Conservation (phyloP, 1,140 invertebrate genomes). For the Lordiphosa mommai region DNA sequence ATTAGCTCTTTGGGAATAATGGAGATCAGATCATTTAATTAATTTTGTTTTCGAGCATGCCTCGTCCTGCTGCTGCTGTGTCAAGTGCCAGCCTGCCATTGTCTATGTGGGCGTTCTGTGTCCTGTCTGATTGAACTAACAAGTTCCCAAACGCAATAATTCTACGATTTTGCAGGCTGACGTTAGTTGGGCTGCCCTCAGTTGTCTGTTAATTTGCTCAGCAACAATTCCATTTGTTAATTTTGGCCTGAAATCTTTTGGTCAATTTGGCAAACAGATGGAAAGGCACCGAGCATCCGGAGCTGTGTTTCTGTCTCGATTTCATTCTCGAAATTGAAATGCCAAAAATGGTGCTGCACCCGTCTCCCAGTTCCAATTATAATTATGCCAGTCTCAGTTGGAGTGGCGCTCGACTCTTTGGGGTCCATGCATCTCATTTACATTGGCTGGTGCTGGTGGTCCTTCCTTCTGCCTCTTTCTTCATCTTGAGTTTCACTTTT, state of each 20-base stretch:
- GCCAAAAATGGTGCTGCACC: conserved; percentile 40
- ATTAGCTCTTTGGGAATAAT: conserved; percentile 77
- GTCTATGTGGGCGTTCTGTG: conserved; percentile 32
- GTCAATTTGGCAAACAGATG: conserved; percentile 43
- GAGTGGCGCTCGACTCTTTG: conserved; percentile 37
- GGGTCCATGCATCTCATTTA: conserved; percentile 60
- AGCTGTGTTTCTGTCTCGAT: conserved; percentile 26
- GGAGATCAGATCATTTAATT: conserved; percentile 79
- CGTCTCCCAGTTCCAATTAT: conserved; percentile 46
- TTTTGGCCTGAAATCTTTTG: conserved; percentile 50
- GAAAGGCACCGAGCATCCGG: neutral
- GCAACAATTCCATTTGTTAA: conserved; percentile 68
- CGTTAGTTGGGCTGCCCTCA: conserved; percentile 21
- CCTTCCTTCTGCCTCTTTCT: conserved; percentile 8
- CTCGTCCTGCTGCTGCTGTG: conserved; percentile 32
- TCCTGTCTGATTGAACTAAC: conserved; percentile 46
- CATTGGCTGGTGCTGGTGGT: conserved; percentile 22
- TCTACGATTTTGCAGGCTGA: conserved; percentile 24
- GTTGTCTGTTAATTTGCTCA: conserved; percentile 64
- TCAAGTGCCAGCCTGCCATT: conserved; percentile 39
- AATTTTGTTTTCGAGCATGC: conserved; percentile 75
- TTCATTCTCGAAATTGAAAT: conserved; percentile 56
- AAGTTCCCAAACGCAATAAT: conserved; percentile 55
- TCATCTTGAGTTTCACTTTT: conserved; percentile 50
- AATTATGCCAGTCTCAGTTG: conserved; percentile 55